Percentiles rank a stretch among this genome's conserved stretches.
These are phyloP conservation scores for Myotis findleyi DNA, from an alignment of 2,797 vertebrate genomes.

Conservation along the genomic window DNA sequence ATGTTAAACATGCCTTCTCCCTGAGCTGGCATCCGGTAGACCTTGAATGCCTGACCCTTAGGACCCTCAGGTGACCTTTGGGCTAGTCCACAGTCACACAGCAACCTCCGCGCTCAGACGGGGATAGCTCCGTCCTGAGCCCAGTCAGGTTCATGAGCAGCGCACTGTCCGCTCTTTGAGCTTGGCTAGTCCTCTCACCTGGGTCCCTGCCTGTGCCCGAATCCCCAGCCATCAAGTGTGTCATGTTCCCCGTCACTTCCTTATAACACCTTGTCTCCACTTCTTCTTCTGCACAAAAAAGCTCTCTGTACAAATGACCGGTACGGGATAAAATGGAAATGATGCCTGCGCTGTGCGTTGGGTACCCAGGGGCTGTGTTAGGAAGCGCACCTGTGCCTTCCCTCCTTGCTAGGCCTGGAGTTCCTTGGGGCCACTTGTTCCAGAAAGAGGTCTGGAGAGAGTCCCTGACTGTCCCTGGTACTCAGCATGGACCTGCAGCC, in stretches of 20 bases:
- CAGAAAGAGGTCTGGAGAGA: background rate
- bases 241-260: background rate
- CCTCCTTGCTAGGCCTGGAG: background rate
- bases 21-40: background rate
- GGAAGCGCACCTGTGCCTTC: fast-evolving
- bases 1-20: background rate
- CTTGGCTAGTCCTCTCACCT: background rate
- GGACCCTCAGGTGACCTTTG: background rate
- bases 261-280: no score
- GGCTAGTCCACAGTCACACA: background rate
- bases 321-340: fast-evolving
- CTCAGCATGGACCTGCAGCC: background rate
- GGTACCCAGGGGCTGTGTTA: fast-evolving
- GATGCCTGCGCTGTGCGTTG: fast-evolving
- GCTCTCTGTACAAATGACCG: background rate
- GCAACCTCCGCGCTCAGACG: fast-evolving
- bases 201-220: background rate
- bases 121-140: fast-evolving
- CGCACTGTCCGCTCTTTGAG: fast-evolving
- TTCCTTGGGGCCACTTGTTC: background rate
- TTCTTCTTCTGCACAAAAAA: background rate
- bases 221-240: background rate
- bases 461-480: background rate
- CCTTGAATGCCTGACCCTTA: background rate
- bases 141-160: no score